These are phyloP conservation scores for Graptemys geographica DNA, from an alignment of 2,797 vertebrate species.

Conservation along the genomic window DNA sequence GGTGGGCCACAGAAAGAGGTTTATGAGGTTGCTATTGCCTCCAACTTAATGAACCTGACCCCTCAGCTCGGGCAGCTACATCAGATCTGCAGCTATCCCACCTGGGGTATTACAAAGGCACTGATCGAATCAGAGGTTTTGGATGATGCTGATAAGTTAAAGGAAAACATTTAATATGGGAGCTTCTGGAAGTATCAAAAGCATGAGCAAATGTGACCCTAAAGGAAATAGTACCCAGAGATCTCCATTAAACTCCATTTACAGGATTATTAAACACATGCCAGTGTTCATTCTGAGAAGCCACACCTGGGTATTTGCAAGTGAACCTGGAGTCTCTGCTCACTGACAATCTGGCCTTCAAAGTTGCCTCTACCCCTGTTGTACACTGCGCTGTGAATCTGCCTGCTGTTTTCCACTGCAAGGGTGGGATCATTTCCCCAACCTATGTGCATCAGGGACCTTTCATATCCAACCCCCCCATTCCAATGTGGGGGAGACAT, in stretches of 20 bases:
- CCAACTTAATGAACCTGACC: background rate
- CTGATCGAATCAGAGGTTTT: background rate
- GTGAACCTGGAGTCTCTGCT: background rate
- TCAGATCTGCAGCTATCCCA: background rate
- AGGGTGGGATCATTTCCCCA: too few species aligned
- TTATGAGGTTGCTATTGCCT: background rate
- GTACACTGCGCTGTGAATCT: background rate
- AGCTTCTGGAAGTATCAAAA: too few species aligned
- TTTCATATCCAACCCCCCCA: too few species aligned
- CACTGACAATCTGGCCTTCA: background rate
- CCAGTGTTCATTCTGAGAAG: background rate
- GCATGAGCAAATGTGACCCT: background rate
- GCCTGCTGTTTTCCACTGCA: background rate
- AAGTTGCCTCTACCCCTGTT: background rate
- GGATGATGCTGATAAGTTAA: too few species aligned
- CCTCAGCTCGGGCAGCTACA: background rate
- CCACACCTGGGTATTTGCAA: background rate
- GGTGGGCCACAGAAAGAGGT: background rate
- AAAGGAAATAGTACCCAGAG: background rate
- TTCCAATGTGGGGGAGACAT: too few species aligned
- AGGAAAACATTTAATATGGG: too few species aligned
- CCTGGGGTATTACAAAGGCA: background rate
- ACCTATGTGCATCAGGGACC: too few species aligned
- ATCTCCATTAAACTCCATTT: background rate
- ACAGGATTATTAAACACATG: background rate